A percentile compares a stretch with the other conserved stretches of the same genome.
Evolutionary conservation across 2,113 vertebrate species (phyloP).

Genomic region (Chiloscyllium plagiosum): DNA sequence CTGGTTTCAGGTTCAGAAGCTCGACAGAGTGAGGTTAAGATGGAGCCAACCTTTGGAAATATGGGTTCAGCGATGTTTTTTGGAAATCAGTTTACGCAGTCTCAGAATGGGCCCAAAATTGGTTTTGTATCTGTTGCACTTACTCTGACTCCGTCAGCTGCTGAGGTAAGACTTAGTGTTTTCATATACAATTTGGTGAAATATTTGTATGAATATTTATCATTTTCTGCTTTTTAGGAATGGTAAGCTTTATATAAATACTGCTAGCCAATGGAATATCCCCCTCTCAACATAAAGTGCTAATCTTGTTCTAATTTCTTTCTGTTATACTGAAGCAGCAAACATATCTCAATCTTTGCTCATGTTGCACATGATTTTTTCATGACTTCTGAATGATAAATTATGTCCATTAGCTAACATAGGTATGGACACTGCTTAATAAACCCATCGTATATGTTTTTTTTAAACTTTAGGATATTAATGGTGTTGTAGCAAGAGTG

Average conservation of each 20-base stretch:
- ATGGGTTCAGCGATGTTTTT: slow-evolving; percentile 53
- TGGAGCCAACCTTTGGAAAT: slow-evolving; percentile 60
- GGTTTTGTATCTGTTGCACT: slow-evolving; percentile 89
- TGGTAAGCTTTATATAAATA: background rate
- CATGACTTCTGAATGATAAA: background rate
- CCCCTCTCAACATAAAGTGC: background rate
- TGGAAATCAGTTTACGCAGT: slow-evolving; percentile 62
- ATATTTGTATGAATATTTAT: slow-evolving; percentile 24
- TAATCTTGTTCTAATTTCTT: background rate
- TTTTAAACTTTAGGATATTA: slow-evolving; percentile 71
- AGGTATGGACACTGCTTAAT: background rate
- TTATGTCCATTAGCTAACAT: background rate
- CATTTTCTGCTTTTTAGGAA: background rate
- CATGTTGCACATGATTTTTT: background rate
- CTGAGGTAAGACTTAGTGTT: slow-evolving; percentile 67
- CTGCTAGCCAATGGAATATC: background rate
- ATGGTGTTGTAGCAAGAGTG: slow-evolving; percentile 74
- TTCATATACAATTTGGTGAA: background rate
- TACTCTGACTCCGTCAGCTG: slow-evolving; percentile 78
- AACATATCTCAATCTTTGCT: background rate
- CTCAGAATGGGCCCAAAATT: slow-evolving; percentile 72
- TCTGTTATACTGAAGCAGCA: background rate
- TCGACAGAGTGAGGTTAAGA: slow-evolving; percentile 77
- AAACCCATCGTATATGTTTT: background rate
- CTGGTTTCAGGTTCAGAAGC: slow-evolving; percentile 64